These are phyloP conservation scores for Myopa tessellatipennis DNA, from an alignment of 2,888 invertebrate species.

Conservation along the genomic window DNA sequence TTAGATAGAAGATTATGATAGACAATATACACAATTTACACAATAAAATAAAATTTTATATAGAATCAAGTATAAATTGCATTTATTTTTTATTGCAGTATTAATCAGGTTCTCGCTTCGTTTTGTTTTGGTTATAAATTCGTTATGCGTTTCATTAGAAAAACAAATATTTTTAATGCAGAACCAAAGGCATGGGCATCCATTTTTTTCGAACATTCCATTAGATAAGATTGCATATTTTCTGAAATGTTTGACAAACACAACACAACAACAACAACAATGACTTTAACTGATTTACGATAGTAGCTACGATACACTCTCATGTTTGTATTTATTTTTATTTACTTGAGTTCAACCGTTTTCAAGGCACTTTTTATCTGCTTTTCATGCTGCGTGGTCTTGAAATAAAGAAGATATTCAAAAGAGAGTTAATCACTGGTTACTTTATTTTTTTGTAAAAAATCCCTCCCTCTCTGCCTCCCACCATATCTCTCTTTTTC, in stretches of 20 bases:
- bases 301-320: too few species aligned
- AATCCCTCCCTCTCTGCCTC: too few species aligned
- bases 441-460: too few species aligned
- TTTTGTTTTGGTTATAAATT: not conserved
- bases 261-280: too few species aligned
- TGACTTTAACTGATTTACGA: not conserved
- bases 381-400: too few species aligned
- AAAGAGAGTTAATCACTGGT: too few species aligned
- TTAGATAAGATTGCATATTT: not conserved
- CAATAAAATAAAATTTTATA: not conserved
- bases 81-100: not conserved
- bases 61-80: not conserved
- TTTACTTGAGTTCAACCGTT: too few species aligned
- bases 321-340: too few species aligned
- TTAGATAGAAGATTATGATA: slow-evolving; percentile 21
- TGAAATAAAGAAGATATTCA: too few species aligned
- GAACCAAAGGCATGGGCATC: not conserved
- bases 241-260: not conserved
- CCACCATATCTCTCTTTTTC: too few species aligned
- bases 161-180: not conserved
- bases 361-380: too few species aligned
- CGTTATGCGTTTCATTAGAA: too few species aligned
- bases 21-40: not conserved
- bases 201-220: not conserved
- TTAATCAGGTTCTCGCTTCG: not conserved